These are phyloP conservation scores for Choristoneura fumiferana DNA, from an alignment of 1,140 invertebrate species.

Conservation along the genomic window DNA sequence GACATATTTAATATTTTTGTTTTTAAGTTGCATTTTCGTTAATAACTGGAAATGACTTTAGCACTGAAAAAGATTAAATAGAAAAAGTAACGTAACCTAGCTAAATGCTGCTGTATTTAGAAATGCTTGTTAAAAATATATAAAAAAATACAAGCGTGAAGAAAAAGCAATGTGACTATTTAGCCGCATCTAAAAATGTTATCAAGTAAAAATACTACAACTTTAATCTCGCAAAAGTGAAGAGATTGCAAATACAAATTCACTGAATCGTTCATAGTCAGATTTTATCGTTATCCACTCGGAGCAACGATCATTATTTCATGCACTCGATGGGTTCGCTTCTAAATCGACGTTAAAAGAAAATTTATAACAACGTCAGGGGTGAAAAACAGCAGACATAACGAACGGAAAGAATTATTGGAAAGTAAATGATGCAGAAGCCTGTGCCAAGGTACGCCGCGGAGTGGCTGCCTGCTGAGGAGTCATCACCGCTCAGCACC, in stretches of 20 bases:
- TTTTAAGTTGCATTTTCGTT: too few species aligned
- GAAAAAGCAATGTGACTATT: too few species aligned
- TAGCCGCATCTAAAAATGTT: too few species aligned
- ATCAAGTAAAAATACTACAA: too few species aligned
- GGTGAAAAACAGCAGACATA: slow-evolving; percentile 8
- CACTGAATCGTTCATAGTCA: slow-evolving; percentile 15
- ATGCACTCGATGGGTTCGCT: slow-evolving; percentile 7
- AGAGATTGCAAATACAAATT: not conserved
- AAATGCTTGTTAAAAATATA: too few species aligned
- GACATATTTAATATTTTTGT: too few species aligned
- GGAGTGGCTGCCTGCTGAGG: slow-evolving; percentile 62
- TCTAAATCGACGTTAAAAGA: slow-evolving; percentile 1
- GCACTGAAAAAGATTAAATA: too few species aligned
- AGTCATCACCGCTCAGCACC: slow-evolving; percentile 65
- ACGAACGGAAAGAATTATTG: slow-evolving; percentile 27
- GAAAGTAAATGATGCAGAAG: slow-evolving; percentile 36
- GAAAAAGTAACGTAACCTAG: too few species aligned
- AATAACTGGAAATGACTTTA: too few species aligned
- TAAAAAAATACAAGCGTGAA: too few species aligned
- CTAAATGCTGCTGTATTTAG: too few species aligned
- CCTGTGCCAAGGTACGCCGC: slow-evolving; percentile 57
- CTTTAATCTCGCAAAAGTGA: too few species aligned
- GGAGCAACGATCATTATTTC: slow-evolving; percentile 16
- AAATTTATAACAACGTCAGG: slow-evolving; percentile 4
- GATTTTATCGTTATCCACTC: slow-evolving; percentile 15